phyloP scores from a whole-genome alignment of 1,140 invertebrate species.

The Parapsyche elsis region DNA sequence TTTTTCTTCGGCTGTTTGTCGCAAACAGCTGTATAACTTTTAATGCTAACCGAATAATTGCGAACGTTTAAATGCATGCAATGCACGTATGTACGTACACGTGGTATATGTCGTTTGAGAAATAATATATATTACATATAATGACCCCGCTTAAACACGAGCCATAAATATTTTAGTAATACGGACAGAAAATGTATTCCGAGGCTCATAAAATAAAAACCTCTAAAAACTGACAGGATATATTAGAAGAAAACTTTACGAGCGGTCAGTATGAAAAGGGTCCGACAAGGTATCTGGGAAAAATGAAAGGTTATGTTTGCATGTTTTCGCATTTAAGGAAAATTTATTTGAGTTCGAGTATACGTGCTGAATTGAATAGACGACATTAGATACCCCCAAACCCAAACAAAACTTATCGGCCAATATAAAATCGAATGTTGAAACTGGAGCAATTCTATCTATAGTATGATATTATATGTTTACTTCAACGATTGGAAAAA shows the following conservation, averaged over 20 bases:
- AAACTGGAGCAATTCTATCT: no score
- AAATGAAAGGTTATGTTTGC: constrained; percentile 54
- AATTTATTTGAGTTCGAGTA: constrained; percentile 47
- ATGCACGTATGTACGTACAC: no score
- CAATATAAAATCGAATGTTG: no score
- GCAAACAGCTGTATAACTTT: no score
- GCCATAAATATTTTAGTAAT: constrained; percentile 22
- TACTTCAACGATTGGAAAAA: background rate
- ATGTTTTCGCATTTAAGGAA: constrained; percentile 49
- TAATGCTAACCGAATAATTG: no score
- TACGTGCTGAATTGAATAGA: no score
- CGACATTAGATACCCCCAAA: no score
- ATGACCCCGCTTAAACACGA: constrained; percentile 19
- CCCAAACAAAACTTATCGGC: no score
- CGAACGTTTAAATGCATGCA: no score
- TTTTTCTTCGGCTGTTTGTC: no score
- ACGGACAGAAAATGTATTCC: constrained; percentile 37
- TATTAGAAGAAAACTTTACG: constrained; percentile 55
- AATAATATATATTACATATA: constrained; percentile 11
- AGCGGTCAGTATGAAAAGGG: constrained; percentile 52
- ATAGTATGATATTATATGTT: no score
- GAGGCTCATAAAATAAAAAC: constrained; percentile 52
- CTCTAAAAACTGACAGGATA: constrained; percentile 55
- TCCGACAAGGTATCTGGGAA: constrained; percentile 51
- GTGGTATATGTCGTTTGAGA: no score